Evolutionary conservation across 2,113 vertebrate species (phyloP).

Genomic region (Castor canadensis): DNA sequence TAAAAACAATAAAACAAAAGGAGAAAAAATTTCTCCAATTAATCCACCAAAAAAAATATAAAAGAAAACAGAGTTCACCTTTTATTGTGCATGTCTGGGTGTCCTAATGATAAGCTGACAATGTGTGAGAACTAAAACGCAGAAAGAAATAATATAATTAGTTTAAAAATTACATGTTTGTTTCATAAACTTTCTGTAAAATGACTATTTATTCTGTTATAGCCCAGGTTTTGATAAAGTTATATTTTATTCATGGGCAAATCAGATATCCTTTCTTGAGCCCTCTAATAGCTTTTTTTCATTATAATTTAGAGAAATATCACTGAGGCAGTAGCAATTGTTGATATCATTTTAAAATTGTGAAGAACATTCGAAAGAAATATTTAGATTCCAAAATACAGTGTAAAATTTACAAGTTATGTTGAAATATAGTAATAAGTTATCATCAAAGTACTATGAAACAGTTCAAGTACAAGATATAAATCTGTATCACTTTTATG

Average conservation of each 20-base stretch:
- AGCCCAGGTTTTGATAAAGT: neutral
- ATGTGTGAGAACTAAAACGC: neutral
- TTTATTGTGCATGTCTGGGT: neutral
- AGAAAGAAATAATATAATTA: neutral
- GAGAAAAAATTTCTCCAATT: no score
- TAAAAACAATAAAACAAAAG: no score
- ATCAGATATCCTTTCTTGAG: neutral
- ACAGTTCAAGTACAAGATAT: neutral
- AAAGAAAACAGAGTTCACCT: constrained; percentile 2
- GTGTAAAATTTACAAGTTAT: neutral
- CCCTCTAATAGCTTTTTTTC: neutral
- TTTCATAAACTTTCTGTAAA: neutral
- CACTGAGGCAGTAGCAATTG: neutral
- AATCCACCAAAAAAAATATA: no score
- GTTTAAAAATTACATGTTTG: neutral
- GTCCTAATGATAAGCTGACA: neutral
- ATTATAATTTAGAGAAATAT: neutral
- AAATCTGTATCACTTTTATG: neutral
- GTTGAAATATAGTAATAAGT: neutral
- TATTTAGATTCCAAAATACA: neutral
- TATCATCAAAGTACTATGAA: neutral
- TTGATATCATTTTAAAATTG: neutral
- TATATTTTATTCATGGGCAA: neutral
- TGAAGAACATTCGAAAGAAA: neutral
- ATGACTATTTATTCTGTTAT: neutral